Evolutionary conservation across 2,797 vertebrate genomes (phyloP).

Genomic region (Oreochromis grahami): DNA sequence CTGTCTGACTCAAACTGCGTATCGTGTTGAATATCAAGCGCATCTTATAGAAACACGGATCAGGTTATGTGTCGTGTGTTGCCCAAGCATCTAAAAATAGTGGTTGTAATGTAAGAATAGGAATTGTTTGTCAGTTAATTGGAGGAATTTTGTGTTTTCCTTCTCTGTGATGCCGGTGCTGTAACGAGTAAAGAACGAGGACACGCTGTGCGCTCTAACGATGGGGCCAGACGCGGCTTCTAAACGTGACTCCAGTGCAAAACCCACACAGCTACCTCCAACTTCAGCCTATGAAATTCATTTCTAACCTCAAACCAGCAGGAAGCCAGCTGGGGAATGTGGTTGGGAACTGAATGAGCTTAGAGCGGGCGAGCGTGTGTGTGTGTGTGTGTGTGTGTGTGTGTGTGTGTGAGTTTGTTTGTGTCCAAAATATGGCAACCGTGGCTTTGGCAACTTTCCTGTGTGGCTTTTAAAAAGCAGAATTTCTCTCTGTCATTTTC

Average conservation of each 20-base stretch:
- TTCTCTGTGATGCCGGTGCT: not conserved
- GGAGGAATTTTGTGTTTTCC: not conserved
- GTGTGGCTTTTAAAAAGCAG: not conserved
- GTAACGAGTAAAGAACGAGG: not conserved
- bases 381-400: fast-evolving
- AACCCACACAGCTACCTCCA: not conserved
- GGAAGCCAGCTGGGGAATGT: not conserved
- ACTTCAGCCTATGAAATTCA: not conserved
- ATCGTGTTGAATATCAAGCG: not conserved
- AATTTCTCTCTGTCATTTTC: not conserved
- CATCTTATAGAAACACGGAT: not conserved
- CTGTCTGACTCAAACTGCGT: not conserved
- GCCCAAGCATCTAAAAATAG: not conserved
- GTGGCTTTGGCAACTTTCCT: not conserved
- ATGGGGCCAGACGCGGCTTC: fast-evolving
- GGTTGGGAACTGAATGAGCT: not conserved
- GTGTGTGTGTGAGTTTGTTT: not conserved
- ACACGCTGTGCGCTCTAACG: not conserved
- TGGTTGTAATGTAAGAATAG: not conserved
- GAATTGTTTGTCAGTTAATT: not conserved
- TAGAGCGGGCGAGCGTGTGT: fast-evolving
- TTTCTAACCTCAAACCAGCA: not conserved
- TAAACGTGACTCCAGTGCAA: not conserved
- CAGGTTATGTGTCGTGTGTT: not conserved
- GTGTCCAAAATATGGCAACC: not conserved